Percentiles rank a stretch among this genome's conserved stretches.
phyloP scores from a whole-genome alignment of 2,113 vertebrate genomes.

The Nyctibius bracteatus region DNA sequence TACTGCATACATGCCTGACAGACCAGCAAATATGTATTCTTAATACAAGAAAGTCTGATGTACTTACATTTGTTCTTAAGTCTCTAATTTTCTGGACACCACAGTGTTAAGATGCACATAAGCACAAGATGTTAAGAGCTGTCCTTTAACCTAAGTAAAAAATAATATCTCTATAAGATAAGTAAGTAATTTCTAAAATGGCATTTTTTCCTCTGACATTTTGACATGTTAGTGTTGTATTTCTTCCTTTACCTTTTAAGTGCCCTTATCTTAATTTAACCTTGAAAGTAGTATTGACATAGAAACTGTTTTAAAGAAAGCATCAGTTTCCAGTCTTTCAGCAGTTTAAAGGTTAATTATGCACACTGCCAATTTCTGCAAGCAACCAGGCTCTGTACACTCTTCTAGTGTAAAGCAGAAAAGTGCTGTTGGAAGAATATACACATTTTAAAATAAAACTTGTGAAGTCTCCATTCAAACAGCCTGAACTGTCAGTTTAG shows the following conservation, averaged over 20 bases:
- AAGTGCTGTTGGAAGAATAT: conserved; percentile 1
- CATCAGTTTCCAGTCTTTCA: neutral
- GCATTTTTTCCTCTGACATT: neutral
- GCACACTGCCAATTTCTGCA: neutral
- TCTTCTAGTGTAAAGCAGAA: conserved; percentile 2
- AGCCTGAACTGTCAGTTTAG: conserved; percentile 72
- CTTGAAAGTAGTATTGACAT: neutral
- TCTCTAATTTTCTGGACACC: neutral
- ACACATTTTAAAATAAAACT: conserved; percentile 65
- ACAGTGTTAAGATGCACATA: neutral
- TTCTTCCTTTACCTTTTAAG: conserved; percentile 21
- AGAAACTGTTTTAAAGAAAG: conserved; percentile 33
- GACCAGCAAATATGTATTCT: neutral
- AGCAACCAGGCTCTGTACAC: neutral
- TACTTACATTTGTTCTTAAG: neutral
- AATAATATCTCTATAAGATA: neutral
- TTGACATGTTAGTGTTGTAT: neutral
- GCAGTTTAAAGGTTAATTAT: conserved; percentile 48
- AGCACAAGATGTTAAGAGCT: no score
- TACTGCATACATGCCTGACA: neutral
- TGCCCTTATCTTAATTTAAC: neutral
- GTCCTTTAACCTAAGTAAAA: neutral
- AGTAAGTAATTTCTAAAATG: neutral
- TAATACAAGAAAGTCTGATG: neutral
- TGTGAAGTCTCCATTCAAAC: conserved; percentile 32